These are phyloP conservation scores for Eulithis prunata DNA, from an alignment of 2,888 invertebrate genomes.

Conservation along the genomic window DNA sequence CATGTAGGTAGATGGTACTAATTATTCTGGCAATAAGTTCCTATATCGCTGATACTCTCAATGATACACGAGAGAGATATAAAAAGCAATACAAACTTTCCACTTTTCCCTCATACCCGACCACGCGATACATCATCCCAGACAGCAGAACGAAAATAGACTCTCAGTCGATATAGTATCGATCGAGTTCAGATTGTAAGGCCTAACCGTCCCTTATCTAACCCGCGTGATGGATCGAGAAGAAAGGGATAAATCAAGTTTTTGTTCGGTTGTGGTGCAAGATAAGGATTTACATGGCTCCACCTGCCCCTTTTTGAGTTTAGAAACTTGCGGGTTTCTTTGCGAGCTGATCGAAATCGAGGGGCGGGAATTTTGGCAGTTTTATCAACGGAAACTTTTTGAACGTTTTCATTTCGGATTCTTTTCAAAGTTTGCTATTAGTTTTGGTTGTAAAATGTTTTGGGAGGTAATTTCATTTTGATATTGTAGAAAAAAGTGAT, in stretches of 20 bases:
- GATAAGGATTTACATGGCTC: conserved; percentile 30
- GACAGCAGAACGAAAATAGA: conserved; percentile 41
- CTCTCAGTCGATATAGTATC: conserved; percentile 47
- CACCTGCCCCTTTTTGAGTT: conserved; percentile 28
- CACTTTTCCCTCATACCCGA: conserved; percentile 17
- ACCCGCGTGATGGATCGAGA: conserved; percentile 66
- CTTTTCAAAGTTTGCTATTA: not conserved
- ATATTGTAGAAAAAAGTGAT: too few relatives aligned
- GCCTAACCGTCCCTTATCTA: conserved; percentile 57
- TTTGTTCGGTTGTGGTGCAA: conserved; percentile 57
- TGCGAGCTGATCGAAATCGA: conserved; percentile 15
- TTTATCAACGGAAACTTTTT: conserved; percentile 14
- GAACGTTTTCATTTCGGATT: not conserved
- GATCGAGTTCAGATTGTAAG: conserved; percentile 43
- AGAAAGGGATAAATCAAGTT: conserved; percentile 72
- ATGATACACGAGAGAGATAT: not conserved
- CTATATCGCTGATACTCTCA: too few relatives aligned
- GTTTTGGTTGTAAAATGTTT: not conserved
- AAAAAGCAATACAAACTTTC: conserved; percentile 28
- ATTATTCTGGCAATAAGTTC: too few relatives aligned
- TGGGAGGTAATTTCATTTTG: too few relatives aligned
- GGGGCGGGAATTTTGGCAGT: conserved; percentile 3
- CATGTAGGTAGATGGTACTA: too few relatives aligned
- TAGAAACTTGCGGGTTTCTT: conserved; percentile 7
- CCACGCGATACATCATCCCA: conserved; percentile 29